Evolutionary conservation across 2,113 vertebrate species (phyloP).

Genomic region (Nothocercus julius): DNA sequence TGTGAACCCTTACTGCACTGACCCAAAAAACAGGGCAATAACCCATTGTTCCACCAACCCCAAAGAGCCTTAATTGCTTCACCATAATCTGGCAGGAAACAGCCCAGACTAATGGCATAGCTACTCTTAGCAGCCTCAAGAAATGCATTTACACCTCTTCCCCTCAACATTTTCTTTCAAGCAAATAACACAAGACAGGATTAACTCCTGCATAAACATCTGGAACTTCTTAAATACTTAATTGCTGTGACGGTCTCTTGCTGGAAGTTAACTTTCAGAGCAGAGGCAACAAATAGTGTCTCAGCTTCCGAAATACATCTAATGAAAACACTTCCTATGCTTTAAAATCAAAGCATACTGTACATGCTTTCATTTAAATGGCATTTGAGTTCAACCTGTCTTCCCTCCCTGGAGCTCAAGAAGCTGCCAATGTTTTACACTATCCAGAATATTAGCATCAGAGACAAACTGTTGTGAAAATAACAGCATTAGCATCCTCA

Average conservation of each 20-base stretch:
- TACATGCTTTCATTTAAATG: slow-evolving; percentile 17
- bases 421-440: slow-evolving; percentile 30
- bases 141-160: slow-evolving; percentile 10
- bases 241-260: neutral
- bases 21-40: slow-evolving; percentile 10
- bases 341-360: slow-evolving; percentile 36
- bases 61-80: neutral
- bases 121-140: slow-evolving; percentile 28
- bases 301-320: neutral
- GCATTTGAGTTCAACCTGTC: slow-evolving; percentile 25
- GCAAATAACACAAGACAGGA: neutral
- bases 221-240: slow-evolving; percentile 54
- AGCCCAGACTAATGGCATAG: slow-evolving; percentile 33
- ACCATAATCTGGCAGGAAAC: slow-evolving; percentile 31
- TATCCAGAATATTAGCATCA: neutral
- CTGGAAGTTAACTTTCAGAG: slow-evolving; percentile 38
- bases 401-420: neutral
- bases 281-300: neutral
- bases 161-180: slow-evolving; percentile 20
- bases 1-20: neutral
- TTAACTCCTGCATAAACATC: slow-evolving; percentile 43
- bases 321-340: slow-evolving; percentile 23
- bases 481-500: neutral
- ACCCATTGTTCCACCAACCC: neutral
- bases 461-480: neutral